These are phyloP conservation scores for Indicator indicator DNA, from an alignment of 2,113 vertebrate species.

Conservation along the genomic window DNA sequence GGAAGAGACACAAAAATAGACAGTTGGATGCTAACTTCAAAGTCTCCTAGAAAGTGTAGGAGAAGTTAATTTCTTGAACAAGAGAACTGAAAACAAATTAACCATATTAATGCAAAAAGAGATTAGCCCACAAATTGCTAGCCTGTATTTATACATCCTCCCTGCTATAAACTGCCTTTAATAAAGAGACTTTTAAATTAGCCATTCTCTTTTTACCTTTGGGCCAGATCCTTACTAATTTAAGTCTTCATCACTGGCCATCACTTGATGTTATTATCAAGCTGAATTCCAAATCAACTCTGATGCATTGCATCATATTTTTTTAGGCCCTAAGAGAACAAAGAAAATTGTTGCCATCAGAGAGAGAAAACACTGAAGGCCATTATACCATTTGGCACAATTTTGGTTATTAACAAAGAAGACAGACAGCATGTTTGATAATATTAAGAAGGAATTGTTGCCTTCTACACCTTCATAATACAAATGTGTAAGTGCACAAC, in stretches of 20 bases:
- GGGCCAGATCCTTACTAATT: not conserved
- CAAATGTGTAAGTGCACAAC: not conserved
- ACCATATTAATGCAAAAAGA: conserved; percentile 35
- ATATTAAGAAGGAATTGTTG: not conserved
- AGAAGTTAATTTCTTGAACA: conserved; percentile 34
- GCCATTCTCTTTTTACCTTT: not conserved
- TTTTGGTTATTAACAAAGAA: not conserved
- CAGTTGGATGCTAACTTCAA: conserved; percentile 22
- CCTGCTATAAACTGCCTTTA: not conserved
- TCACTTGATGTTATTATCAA: not conserved
- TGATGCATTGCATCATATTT: not conserved
- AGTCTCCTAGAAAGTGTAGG: not conserved
- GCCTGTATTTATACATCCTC: not conserved
- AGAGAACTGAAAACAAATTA: conserved; percentile 46
- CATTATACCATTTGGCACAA: not conserved
- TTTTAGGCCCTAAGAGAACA: not conserved
- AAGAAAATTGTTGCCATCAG: not conserved
- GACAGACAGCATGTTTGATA: not conserved
- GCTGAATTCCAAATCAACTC: not conserved
- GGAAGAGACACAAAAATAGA: not conserved
- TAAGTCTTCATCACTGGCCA: not conserved
- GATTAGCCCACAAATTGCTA: conserved; percentile 9
- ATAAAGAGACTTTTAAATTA: not conserved
- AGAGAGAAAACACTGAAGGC: not conserved
- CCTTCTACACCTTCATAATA: not conserved